Conservation (phyloP, 2,888 invertebrate species). For the Rhagonycha fulva region DNA sequence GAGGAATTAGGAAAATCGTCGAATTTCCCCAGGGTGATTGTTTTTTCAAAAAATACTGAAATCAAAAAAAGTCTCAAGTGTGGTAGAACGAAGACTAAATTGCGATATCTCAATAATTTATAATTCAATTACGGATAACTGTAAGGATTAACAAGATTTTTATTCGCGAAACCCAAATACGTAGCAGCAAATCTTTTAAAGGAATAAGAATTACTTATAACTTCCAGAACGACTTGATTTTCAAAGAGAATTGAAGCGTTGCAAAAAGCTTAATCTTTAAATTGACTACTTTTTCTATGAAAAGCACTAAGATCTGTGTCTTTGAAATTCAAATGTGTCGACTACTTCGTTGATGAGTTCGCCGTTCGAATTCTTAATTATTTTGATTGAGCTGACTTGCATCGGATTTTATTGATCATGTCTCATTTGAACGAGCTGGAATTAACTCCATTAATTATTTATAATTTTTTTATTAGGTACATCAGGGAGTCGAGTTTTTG, state of each 20-base stretch:
- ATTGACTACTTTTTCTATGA: constrained; percentile 28
- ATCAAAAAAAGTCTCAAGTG: neutral
- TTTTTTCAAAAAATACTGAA: neutral
- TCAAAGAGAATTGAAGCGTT: constrained; percentile 21
- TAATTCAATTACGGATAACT: neutral
- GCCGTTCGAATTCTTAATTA: constrained; percentile 17
- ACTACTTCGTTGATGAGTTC: constrained; percentile 24
- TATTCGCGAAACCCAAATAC: constrained; percentile 10
- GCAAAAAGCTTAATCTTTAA: constrained; percentile 27
- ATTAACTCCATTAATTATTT: neutral
- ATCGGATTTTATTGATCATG: neutral
- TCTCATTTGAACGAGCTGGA: neutral
- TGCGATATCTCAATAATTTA: neutral
- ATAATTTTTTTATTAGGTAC: neutral
- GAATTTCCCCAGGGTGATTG: neutral
- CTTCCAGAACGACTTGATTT: constrained; percentile 21
- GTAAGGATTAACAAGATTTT: neutral
- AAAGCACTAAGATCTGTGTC: constrained; percentile 17
- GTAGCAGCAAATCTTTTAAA: constrained; percentile 11
- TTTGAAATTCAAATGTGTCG: constrained; percentile 26
- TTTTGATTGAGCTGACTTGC: constrained; percentile 5
- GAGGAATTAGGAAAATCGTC: neutral
- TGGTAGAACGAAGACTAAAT: neutral
- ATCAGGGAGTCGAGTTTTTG: neutral
- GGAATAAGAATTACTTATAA: constrained; percentile 25